Evolutionary conservation across 2,888 invertebrate genomes (phyloP), one percentile per base, ranked within the genome.

Genomic region (Eledona agricola): DNA sequence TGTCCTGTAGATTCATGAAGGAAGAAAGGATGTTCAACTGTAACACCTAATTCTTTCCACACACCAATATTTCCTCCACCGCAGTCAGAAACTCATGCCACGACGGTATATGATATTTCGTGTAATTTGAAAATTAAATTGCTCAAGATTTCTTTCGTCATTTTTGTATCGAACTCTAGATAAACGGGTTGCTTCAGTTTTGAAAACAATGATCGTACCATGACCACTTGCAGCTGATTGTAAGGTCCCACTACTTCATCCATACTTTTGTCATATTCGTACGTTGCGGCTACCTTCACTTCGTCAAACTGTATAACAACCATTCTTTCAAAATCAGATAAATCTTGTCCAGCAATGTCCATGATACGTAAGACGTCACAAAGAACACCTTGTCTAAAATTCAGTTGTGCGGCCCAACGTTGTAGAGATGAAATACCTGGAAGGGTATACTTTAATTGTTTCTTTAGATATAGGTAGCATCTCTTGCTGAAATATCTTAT

Each of bases 131-230:
- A n/a, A n/a, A n/a, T n/a, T n/a, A n/a, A n/a, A n/a, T n/a, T n/a
- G n/a, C n/a, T n/a, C n/a, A 56, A 35, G 2, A 58, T 42, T 5
- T 31, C 40, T 15, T 19, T 25, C 10, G 55, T 58, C 17, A 58
- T 52, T 58, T 60, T 58, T 42, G 34, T 5, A 10, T 58, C 56
- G 32, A 58, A 58, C 22, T 11, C 51, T 13, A 61, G 38, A 46
- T 49, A 61, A 4, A 60, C 31, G 9, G 61, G 62, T 35, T 64
- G 63, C 20, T 65, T 64, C 60, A 63, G 64, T 2, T 45, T 28
- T 4, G 26, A 22, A 52, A 59, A 60, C 11, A 63, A 20, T 11
- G 58, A 57, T 34, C 57, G 23, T 12, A 50, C 59, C 49, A 56
- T 51, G 4, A 55, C 20, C 1, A 62, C 57, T 51, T 63, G 45